Percentiles rank a stretch among this genome's conserved stretches.
Conservation (phyloP, 2,888 invertebrate species). For the Xylota sylvarum region DNA sequence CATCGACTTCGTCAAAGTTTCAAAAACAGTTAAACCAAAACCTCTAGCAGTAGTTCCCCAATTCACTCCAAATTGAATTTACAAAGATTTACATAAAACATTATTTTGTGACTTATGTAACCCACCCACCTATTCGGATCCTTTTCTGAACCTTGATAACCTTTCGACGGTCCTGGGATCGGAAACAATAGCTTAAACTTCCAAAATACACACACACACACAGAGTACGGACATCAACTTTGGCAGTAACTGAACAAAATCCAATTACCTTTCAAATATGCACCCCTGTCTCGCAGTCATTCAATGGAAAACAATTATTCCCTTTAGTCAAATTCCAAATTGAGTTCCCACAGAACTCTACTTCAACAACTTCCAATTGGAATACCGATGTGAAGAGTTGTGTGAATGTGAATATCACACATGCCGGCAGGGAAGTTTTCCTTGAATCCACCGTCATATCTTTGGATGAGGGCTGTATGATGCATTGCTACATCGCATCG, state of each 20-base stretch:
- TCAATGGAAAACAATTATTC: constrained; percentile 39
- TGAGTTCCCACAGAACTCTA: constrained; percentile 26
- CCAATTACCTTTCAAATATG: constrained; percentile 30
- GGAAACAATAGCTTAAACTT: no score
- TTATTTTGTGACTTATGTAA: no score
- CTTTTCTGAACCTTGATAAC: no score
- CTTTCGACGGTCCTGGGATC: no score
- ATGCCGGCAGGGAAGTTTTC: constrained; percentile 12
- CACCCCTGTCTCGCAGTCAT: not conserved
- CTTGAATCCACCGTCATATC: not conserved
- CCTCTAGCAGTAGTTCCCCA: no score
- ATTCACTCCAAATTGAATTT: no score
- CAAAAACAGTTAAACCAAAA: no score
- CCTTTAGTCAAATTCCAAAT: constrained; percentile 31
- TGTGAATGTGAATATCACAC: constrained; percentile 6
- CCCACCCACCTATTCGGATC: no score
- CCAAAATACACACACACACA: not conserved
- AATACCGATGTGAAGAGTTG: not conserved
- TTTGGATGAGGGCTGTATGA: not conserved
- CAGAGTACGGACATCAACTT: no score
- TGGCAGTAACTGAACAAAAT: constrained; percentile 26
- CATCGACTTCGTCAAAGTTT: no score
- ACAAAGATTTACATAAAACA: no score
- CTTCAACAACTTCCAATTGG: constrained; percentile 9
- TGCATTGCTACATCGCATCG: not conserved